Conservation (phyloP, 2,888 invertebrate genomes). For the Thymelicus acteon region DNA sequence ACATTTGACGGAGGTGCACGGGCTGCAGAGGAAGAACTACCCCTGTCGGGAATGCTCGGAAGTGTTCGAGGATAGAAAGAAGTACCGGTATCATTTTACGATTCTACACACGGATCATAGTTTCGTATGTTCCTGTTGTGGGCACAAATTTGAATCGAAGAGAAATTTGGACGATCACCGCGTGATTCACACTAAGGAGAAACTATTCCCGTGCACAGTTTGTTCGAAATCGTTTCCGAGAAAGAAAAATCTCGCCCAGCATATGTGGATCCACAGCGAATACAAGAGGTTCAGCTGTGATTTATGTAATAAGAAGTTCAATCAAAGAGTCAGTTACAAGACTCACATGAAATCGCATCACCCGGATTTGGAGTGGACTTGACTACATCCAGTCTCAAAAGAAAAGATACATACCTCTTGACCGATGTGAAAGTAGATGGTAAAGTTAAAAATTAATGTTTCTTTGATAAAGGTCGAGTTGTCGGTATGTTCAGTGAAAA, state of each 20-base stretch:
- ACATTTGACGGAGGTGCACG: conserved; percentile 64
- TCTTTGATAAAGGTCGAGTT: neutral
- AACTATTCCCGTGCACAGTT: conserved; percentile 75
- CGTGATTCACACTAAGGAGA: conserved; percentile 82
- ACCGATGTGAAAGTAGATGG: conserved; percentile 15
- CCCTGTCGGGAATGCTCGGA: conserved; percentile 67
- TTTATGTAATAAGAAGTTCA: conserved; percentile 72
- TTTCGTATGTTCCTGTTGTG: conserved; percentile 68
- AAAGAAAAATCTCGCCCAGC: conserved; percentile 71
- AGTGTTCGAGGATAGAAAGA: conserved; percentile 61
- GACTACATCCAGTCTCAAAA: conserved; percentile 39
- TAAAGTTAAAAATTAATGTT: neutral
- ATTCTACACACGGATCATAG: conserved; percentile 70
- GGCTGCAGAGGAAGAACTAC: conserved; percentile 58
- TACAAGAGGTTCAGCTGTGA: conserved; percentile 71
- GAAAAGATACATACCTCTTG: neutral
- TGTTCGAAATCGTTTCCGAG: conserved; percentile 75
- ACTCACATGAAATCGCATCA: conserved; percentile 75
- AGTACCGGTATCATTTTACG: conserved; percentile 64
- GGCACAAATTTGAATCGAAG: conserved; percentile 67
- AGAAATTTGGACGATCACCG: conserved; percentile 71
- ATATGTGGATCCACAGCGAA: conserved; percentile 77
- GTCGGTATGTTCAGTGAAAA: neutral
- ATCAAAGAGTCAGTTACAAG: conserved; percentile 75
- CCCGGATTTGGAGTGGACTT: conserved; percentile 60